Evolutionary conservation across 2,797 vertebrate genomes (phyloP).

Genomic region (Austrolebias charrua): DNA sequence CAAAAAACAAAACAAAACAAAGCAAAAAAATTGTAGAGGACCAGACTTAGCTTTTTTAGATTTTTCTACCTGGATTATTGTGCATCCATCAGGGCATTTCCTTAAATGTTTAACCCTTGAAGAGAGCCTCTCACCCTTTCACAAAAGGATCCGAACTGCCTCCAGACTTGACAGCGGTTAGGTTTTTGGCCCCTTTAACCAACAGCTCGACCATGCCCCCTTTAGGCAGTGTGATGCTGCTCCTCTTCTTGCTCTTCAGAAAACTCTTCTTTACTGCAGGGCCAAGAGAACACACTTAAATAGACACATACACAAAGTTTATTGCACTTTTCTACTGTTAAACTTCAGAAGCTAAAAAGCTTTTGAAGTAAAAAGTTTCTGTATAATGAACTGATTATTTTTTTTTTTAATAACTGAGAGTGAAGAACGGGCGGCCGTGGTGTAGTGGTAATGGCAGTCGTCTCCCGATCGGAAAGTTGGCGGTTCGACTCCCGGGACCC

Average conservation of each 20-base stretch:
- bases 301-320: not conserved
- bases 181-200: conserved; percentile 96
- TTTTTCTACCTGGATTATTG: too few relatives aligned
- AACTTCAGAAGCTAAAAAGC: not conserved
- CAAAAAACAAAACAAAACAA: too few relatives aligned
- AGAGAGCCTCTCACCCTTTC: conserved; percentile 85
- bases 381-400: too few relatives aligned
- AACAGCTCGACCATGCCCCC: conserved; percentile 94
- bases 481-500: too few relatives aligned
- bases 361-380: not conserved
- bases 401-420: not conserved
- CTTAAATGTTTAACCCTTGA: not conserved
- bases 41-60: too few relatives aligned
- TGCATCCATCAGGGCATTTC: too few relatives aligned
- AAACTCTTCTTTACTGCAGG: conserved; percentile 86
- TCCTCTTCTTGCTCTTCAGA: conserved; percentile 87
- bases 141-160: conserved; percentile 97
- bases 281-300: conserved; percentile 5
- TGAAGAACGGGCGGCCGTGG: too few relatives aligned
- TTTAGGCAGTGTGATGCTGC: conserved; percentile 79
- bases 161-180: conserved; percentile 93
- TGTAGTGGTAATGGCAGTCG: too few relatives aligned
- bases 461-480: too few relatives aligned
- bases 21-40: too few relatives aligned
- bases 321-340: not conserved